A percentile compares a stretch with the other conserved stretches of the same genome.
Evolutionary conservation across 2,888 invertebrate species (phyloP).

Genomic region (Apoda limacodes): DNA sequence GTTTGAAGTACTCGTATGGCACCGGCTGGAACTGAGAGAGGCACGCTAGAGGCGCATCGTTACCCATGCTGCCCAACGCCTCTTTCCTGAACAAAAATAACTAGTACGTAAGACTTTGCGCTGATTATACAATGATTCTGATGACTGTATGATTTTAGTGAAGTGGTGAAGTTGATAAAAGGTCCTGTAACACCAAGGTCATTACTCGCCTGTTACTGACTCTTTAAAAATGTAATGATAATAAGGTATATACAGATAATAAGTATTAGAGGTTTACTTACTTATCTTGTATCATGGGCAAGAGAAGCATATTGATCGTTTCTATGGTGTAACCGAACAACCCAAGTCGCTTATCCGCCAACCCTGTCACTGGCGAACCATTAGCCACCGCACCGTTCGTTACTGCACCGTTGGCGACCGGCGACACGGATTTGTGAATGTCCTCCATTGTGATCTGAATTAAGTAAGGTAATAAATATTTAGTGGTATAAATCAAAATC

Average conservation of each 20-base stretch:
- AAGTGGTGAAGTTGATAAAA: no score
- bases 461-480: no score
- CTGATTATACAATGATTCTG: no score
- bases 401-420: conserved; percentile 33
- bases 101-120: no score
- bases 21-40: conserved; percentile 95
- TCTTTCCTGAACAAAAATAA: no score
- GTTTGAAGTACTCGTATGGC: conserved; percentile 98
- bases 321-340: conserved; percentile 96
- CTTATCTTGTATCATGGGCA: conserved; percentile 97
- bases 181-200: no score
- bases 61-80: conserved; percentile 99
- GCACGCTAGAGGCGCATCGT: conserved; percentile 97
- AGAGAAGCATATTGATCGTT: conserved; percentile 90
- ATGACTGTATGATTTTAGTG: no score
- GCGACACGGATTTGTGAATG: conserved; percentile 66
- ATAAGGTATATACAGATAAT: conserved; percentile 9
- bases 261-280: conserved; percentile 64
- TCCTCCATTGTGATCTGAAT: conserved; percentile 90
- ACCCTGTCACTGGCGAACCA: conserved; percentile 59
- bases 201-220: no score
- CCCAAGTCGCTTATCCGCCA: conserved; percentile 85
- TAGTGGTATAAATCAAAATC: no score
- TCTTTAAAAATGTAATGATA: neutral
- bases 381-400: conserved; percentile 25